Base-by-base conservation (phyloP, 2,888 invertebrate genomes). In the Diloba caeruleocephala region DNA sequence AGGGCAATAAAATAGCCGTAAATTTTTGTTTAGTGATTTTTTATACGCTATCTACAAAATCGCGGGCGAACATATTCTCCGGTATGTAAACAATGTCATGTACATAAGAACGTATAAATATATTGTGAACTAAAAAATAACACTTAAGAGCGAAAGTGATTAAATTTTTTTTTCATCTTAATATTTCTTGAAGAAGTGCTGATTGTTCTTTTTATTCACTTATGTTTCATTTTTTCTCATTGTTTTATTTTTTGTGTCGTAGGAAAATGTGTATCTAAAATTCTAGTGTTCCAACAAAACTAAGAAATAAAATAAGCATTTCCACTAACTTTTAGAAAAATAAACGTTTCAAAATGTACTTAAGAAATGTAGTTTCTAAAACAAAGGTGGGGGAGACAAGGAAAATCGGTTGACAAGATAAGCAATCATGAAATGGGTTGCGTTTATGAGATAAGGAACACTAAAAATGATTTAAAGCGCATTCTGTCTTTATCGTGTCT, bases 371-470 rank as follows among this genome's bases (percentile, higher is more conserved):
- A 50, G 42, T 53, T 42, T 32, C 12, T 43, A 42, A 42, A 49
- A 58, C 43, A 57, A 42, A 62, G 38, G 33, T 21, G 31, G 12
- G n/a, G 21, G 34, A 13, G 38, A 51, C 42, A 45, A 49, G 39
- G 44, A 56, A 60, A 65, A 49, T 52, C 38, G 39, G 25, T 28
- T 43, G 41, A 46, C 29, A 34, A 42, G 64, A 64, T 56, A 60
- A 53, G 53, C 60, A 61, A 57, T 61, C 29, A 29, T 50, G 54
- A 57, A 68, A 70, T 70, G 66, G 65, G 50, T 48, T 39, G 34
- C 54, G 56, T 65, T 67, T 61, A 70, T 70, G 61, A 65, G 61
- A 68, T 68, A 70, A 68, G 44, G 66, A 42, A 70, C 54, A 65
- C 57, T 68, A 65, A 68, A 68, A 66, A 70, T 68, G 55, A 68